Evolutionary conservation across 2,888 invertebrate species (phyloP).

Genomic region (Crossocerus cetratus): DNA sequence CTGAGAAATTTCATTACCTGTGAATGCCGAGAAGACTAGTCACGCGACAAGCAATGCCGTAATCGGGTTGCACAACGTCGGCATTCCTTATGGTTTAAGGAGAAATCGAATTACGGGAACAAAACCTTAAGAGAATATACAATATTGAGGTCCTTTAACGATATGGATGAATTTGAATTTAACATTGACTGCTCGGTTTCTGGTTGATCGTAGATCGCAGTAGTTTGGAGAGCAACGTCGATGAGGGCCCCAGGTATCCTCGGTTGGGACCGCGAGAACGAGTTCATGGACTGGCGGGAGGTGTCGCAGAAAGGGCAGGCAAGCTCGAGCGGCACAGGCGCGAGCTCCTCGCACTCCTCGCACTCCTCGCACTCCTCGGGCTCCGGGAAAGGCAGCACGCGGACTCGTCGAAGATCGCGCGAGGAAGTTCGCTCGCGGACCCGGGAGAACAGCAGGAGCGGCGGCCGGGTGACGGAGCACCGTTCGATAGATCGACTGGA

Average conservation of each 20-base stretch:
- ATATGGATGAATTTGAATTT: neutral
- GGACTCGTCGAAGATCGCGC: slow-evolving; percentile 66
- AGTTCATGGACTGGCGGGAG: slow-evolving; percentile 76
- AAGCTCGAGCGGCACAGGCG: slow-evolving; percentile 33
- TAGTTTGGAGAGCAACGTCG: slow-evolving; percentile 75
- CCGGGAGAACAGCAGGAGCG: slow-evolving; percentile 61
- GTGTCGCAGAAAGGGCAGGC: slow-evolving; percentile 56
- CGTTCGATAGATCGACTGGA: slow-evolving; percentile 55
- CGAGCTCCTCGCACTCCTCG: slow-evolving; percentile 16
- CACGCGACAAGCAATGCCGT: no score
- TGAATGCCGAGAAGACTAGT: no score
- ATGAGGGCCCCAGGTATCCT: slow-evolving; percentile 76
- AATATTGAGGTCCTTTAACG: no score
- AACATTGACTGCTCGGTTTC: neutral
- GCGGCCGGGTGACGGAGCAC: slow-evolving; percentile 1
- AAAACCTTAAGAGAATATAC: no score
- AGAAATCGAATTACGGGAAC: no score
- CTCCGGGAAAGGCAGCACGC: slow-evolving; percentile 63
- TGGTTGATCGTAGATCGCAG: slow-evolving; percentile 67
- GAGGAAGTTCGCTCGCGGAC: slow-evolving; percentile 64
- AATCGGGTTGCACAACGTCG: no score
- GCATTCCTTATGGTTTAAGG: no score
- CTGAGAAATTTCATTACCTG: neutral
- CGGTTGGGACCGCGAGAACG: slow-evolving; percentile 76
- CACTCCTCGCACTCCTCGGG: slow-evolving; percentile 62